Conservation (phyloP, 37 sponge, comb jelly and placozoan genomes). For the Hormiphora californensis region DNA sequence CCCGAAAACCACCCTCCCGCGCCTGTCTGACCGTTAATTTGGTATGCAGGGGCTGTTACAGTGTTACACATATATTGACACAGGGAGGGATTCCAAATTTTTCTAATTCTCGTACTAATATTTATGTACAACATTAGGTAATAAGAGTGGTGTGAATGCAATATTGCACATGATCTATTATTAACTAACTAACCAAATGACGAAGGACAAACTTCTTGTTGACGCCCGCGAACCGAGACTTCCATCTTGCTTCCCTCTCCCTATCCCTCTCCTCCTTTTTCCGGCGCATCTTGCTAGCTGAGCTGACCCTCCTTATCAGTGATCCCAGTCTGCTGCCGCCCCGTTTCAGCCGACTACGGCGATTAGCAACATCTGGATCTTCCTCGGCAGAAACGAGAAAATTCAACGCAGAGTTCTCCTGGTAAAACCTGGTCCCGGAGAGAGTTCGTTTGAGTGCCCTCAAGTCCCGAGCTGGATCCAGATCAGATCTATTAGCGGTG, state of each 20-base stretch:
- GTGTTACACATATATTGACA: too few species aligned
- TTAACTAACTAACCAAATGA: slow-evolving; percentile 32
- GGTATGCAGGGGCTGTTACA: neutral
- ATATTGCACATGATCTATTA: too few species aligned
- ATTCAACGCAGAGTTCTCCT: slow-evolving; percentile 11
- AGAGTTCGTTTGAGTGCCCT: neutral
- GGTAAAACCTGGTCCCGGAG: neutral
- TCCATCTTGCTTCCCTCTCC: neutral
- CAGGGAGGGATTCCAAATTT: too few species aligned
- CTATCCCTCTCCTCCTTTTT: neutral
- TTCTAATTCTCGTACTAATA: too few species aligned
- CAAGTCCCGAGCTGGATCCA: neutral
- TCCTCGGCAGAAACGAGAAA: neutral
- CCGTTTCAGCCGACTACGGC: neutral
- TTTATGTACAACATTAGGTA: too few species aligned
- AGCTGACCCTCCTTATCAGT: neutral
- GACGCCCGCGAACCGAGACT: neutral
- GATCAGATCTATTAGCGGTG: neutral
- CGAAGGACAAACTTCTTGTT: neutral
- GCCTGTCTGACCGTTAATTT: neutral
- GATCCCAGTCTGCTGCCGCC: neutral
- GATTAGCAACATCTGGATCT: neutral
- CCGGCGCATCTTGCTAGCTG: neutral
- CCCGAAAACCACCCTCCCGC: neutral
- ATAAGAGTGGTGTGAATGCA: too few species aligned